Conservation (phyloP, 2,888 invertebrate species). For the Pandemis corylana region DNA sequence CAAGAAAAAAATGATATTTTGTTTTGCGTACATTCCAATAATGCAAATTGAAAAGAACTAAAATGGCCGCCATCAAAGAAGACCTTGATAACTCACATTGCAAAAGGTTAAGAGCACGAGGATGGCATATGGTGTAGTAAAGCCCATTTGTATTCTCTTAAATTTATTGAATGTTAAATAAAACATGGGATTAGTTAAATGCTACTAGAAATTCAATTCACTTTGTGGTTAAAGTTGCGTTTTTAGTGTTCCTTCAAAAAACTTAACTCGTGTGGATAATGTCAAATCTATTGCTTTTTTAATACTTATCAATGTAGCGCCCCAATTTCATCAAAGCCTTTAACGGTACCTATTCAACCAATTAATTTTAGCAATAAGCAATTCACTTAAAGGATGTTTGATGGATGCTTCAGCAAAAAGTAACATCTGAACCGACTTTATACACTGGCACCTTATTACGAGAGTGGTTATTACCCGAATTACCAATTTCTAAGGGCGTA, state of each 20-base stretch:
- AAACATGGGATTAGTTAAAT: too few relatives aligned
- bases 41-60: not conserved
- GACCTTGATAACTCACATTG: too few relatives aligned
- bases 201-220: too few relatives aligned
- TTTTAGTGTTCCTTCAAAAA: too few relatives aligned
- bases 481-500: slow-evolving; percentile 29
- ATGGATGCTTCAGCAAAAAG: slow-evolving; percentile 11
- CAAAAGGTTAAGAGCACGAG: not conserved
- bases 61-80: too few relatives aligned
- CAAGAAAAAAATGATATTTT: not conserved
- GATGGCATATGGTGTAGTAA: not conserved
- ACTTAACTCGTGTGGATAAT: too few relatives aligned
- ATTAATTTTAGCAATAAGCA: too few relatives aligned
- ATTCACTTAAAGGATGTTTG: not conserved
- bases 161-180: not conserved
- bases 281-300: too few relatives aligned
- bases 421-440: not conserved
- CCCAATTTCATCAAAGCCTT: too few relatives aligned
- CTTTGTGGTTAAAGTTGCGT: too few relatives aligned
- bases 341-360: too few relatives aligned
- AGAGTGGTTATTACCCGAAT: slow-evolving; percentile 24
- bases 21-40: not conserved
- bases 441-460: slow-evolving; percentile 20
- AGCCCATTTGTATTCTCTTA: not conserved
- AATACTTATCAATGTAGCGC: too few relatives aligned